Conservation (phyloP, 2,797 vertebrate genomes). For the Anguilla obscura region DNA sequence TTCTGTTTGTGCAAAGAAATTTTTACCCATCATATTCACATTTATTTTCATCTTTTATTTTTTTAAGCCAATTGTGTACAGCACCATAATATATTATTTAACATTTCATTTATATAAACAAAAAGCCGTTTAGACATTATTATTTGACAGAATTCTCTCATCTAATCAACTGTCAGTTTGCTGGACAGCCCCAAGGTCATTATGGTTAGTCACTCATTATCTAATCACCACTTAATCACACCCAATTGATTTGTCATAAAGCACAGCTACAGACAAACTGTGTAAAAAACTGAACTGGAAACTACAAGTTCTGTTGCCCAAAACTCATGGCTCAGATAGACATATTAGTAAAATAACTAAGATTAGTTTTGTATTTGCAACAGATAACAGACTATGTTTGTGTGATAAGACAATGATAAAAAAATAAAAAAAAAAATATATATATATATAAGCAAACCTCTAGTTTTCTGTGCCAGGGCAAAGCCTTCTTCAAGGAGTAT, state of each 20-base stretch:
- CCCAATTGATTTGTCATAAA: not conserved
- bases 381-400: not conserved
- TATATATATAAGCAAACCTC: slow-evolving; percentile 74
- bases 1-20: not conserved
- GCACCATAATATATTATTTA: not conserved
- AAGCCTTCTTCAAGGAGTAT: slow-evolving; percentile 91
- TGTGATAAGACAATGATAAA: not conserved
- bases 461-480: slow-evolving; percentile 90
- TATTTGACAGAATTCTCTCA: not conserved
- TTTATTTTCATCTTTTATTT: not conserved
- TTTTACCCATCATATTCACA: not conserved
- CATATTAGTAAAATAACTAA: not conserved
- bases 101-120: not conserved
- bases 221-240: not conserved
- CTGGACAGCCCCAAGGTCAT: not conserved
- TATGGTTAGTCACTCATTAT: not conserved
- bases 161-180: not conserved
- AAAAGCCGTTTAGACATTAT: not conserved
- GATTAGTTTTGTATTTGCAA: not conserved
- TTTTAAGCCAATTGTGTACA: not conserved
- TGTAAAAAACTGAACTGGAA: not conserved
- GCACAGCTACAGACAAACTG: not conserved
- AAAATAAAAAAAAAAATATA: too few relatives aligned
- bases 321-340: not conserved
- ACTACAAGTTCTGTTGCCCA: not conserved